Base-by-base conservation (phyloP, 2,113 vertebrate genomes). In the Neopipo cinnamomea region DNA sequence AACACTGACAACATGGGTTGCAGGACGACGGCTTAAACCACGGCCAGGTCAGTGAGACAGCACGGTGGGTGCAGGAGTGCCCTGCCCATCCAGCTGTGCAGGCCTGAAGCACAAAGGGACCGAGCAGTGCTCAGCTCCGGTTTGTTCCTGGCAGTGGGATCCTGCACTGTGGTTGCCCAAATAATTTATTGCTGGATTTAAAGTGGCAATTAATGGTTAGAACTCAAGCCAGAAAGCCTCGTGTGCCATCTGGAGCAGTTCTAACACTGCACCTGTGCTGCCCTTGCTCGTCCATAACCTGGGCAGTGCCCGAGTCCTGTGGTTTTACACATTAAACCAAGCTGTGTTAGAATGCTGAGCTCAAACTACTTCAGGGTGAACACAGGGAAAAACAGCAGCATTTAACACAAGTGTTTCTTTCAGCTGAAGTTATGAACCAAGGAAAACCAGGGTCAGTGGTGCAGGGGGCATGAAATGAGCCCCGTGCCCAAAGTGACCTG, bases 201-300 rank as follows among this genome's bases (percentile, higher is more conserved):
- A 90, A 88, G 37, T 12, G 44, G 82, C 83, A 90, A 81, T 96
- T 95, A 94, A 88, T 84, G 95, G 95, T 88, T 92, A 92, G 81
- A 94, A 68, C 11, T 0, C 80, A 49, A 74, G 93, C 88, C 93
- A 96, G 72, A 49, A 53, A 39, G 79, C 15, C 31, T 67, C 17
- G 52, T 3, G 24, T 44, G 68, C 35, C 66, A 59, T 84, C 88
- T 41, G 58, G 71, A 85, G 71, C 39, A 19, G 58, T 14, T 76
- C 20, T 16, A n/a, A n/a, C 5, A 1, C 3, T 41, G 80, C 19
- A 71, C 76, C 79, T 46, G 83, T 3, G 10, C 65, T 35, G 42
- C 24, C 65, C 63, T 47, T 6, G 46, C 79, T 18, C 20, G 25
- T 49, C 61, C 63, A 67, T 27, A 44, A 31, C n/a, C 42, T 17